phyloP scores from a whole-genome alignment of 2,113 vertebrate species.

The Podocnemis expansa region DNA sequence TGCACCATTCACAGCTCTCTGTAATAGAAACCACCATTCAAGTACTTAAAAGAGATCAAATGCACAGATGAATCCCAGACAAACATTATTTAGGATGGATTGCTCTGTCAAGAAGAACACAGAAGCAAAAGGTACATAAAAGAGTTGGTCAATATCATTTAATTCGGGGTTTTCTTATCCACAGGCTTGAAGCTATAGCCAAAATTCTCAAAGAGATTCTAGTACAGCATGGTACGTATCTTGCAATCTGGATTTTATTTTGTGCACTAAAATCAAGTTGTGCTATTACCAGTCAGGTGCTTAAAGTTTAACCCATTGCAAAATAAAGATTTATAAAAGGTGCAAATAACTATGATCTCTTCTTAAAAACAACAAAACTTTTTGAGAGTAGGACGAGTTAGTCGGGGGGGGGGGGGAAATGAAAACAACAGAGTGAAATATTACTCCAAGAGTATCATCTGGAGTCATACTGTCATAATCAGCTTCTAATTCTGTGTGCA shows the following conservation, averaged over 20 bases:
- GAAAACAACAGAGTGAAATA: rapidly evolving
- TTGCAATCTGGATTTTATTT: rapidly evolving
- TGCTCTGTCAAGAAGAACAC: background rate
- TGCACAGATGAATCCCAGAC: rapidly evolving
- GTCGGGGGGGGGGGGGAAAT: too few relatives aligned
- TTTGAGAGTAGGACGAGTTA: background rate
- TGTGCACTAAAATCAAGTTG: background rate
- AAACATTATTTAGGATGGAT: background rate
- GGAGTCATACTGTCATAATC: background rate
- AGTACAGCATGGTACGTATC: rapidly evolving
- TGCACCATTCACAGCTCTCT: background rate
- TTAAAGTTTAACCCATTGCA: background rate
- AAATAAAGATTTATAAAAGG: background rate
- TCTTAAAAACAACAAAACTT: too few relatives aligned
- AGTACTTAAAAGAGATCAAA: rapidly evolving
- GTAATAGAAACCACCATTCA: background rate
- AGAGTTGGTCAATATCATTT: background rate
- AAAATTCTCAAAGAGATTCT: background rate
- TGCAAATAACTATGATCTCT: background rate
- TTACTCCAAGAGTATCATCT: background rate
- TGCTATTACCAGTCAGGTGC: rapidly evolving
- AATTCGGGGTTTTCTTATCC: background rate
- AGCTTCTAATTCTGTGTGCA: background rate
- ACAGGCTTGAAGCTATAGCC: background rate
- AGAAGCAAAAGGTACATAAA: background rate